Base-by-base conservation (phyloP, 1,140 invertebrate genomes). In the Pachyrhynchus sulphureomaculatus region DNA sequence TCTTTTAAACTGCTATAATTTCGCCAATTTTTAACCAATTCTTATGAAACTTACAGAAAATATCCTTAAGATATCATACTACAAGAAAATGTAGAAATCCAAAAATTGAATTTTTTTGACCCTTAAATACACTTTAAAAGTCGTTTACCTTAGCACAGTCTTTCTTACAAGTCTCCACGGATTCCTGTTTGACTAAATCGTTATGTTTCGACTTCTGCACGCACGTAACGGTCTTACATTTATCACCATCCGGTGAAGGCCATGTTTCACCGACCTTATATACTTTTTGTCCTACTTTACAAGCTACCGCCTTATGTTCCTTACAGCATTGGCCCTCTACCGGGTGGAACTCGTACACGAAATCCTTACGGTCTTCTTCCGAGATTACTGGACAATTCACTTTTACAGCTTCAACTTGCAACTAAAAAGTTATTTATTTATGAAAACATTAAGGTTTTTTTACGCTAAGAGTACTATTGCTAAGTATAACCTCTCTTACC, bases 151-250 rank as follows among this genome's bases (percentile, higher is more conserved):
- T 64, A 4, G 72, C 51, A 65, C 88, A 89, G 1, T 80, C 73
- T 3, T 69, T 78, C 4, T 75, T 70, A 71, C 87, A 88, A 21
- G 69, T 72, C 64, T 83, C 74, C 4, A 79, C 75, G n/a, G 74
- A 75, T 57, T 80, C 79, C 13, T 76, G 68, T 34, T 83, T 80
- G 5, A 79, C 71, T 0, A 85, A 71, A 9, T 77, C 69, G n/a
- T 80, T 80, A 33, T 23, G 39, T 76, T 74, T 8, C 67, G 64
- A 37, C 79, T 80, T 37, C 79, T 73, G 21, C 0, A 75, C 67
- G 64, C 88, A 90, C 8, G 79, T 79, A 44, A 83, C 74, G 39
- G 80, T 83, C 39, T 83, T 79, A 69, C 88, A 90, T 15, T 82
- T 80, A 64, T 83, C 79, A 9, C 80, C 75, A 29, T 73, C 69